Evolutionary conservation across 2,113 vertebrate species (phyloP), one percentile per base, ranked within the genome.

Genomic region (Ranitomeya variabilis): DNA sequence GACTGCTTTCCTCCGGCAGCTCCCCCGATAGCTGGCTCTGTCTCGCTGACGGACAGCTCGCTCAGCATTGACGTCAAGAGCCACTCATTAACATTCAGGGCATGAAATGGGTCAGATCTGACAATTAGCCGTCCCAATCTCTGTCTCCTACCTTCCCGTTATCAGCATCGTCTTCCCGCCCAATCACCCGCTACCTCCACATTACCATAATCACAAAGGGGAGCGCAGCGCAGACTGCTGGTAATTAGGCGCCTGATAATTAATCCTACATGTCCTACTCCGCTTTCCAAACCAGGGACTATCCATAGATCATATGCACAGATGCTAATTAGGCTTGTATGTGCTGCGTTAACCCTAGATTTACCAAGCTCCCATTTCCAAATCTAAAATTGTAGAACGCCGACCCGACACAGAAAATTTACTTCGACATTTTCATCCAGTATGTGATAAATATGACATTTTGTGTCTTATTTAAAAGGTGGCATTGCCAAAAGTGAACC

Each of bases 61-160:
- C 82, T 85, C 62, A 23, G 69, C 73, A 89, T 89, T 89, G 87
- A 89, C 82, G 87, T 89, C 87, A 89, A 79, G 59, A 23, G 69
- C 81, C 10, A 82, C 74, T 89, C 81, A 89, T 89, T 89, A 85
- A 85, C 82, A 89, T 89, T 89, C 87, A 89, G 81, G 82, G 73
- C 87, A 89, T 84, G 87, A 89, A 89, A 78, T 89, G 87, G 87
- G 87, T 89, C 87, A 89, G 87, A 66, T 78, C 81, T 89, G 87
- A 89, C 87, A 89, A 89, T 89, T 89, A 89, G 87, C 60, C 31
- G 73, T 85, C 87, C 87, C 87, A 77, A 77, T 83, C 87, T 54
- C 60, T 45, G 37, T 83, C 81, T 79, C 82, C 59, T 89, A 85
- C 87, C 82, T 89, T 89, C 81, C 69, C 59, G 51, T 85, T 89